Evolutionary conservation across 1,140 invertebrate species (phyloP), one percentile per base, ranked within the genome.

Genomic region (Cecropterus lyciades): DNA sequence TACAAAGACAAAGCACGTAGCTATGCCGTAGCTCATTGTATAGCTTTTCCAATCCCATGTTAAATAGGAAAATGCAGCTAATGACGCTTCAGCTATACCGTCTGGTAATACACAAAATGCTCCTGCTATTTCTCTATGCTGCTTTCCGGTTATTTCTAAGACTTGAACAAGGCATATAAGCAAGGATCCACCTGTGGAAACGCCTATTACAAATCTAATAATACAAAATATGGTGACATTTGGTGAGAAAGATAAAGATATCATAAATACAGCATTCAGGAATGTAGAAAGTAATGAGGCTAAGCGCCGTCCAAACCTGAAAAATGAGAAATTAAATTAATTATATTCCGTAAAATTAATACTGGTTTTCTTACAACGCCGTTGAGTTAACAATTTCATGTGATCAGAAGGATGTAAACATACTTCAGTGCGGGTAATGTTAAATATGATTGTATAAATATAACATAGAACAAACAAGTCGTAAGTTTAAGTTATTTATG

Each of bases 101-200:
- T 85, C 82, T n/a, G 78, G 70, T 8, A 82, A 13, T 6, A 83
- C 40, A 9, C 53, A 64, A 8, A 63, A 15, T 14, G 68, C 66
- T 6, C 72, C 76, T n/a, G 70, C 77, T 0, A 69, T 48, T 56
- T 85, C 82, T 51, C 77, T 73, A 5, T 84, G 63, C 10, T 67
- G 46, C 6, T 80, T 74, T 9, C 84, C 81, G n/a, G 79, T 65
- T 6, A 80, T 69, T 71, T 87, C 84, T 59, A 83, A 53, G 3
- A 76, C 66, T 1, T 75, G 55, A 6, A 84, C 72, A 6, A 82
- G n/a, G n/a, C 65, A 57, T 3, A 75, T 68, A 3, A 73, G 63
- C 8, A 87, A 40, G 5, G 69, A 62, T 8, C 84, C 84, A 13
- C 84, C 84, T 5, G 70, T 70, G 1, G 75, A 66, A 6, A 85